These are phyloP conservation scores for Vulpes ferrilata DNA, from an alignment of 2,113 vertebrate species.

Conservation along the genomic window DNA sequence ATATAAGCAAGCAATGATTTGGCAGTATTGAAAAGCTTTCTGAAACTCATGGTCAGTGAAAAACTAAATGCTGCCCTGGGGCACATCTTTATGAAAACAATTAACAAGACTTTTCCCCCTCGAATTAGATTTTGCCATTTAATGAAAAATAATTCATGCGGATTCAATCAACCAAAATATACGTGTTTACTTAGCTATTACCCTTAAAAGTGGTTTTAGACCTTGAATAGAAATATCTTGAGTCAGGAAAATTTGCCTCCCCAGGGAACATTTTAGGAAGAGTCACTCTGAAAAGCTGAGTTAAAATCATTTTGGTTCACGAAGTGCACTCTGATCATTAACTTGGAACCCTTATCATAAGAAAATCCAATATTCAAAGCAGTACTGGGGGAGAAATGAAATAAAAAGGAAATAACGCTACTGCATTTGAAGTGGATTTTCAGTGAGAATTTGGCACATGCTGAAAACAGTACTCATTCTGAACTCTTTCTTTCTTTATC, in stretches of 20 bases:
- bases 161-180: constrained; percentile 71
- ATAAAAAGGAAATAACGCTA: constrained; percentile 37
- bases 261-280: constrained; percentile 34
- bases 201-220: constrained; percentile 57
- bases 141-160: constrained; percentile 75
- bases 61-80: constrained; percentile 59
- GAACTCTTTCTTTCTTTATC: neutral
- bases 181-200: constrained; percentile 72
- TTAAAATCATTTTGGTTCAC: constrained; percentile 64
- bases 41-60: constrained; percentile 61
- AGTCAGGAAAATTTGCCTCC: constrained; percentile 66
- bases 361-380: constrained; percentile 59
- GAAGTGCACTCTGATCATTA: constrained; percentile 67
- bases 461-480: constrained; percentile 47
- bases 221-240: constrained; percentile 58
- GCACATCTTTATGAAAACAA: constrained; percentile 72
- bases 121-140: constrained; percentile 74
- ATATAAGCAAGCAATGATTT: constrained; percentile 22
- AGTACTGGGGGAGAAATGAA: constrained; percentile 50
- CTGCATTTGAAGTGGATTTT: constrained; percentile 32
- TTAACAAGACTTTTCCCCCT: constrained; percentile 45
- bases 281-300: constrained; percentile 44
- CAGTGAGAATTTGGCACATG: neutral
- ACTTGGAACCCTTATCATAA: constrained; percentile 17
- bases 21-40: constrained; percentile 55